Evolutionary conservation across 1,140 invertebrate genomes (phyloP).

Genomic region (Venturia canescens): DNA sequence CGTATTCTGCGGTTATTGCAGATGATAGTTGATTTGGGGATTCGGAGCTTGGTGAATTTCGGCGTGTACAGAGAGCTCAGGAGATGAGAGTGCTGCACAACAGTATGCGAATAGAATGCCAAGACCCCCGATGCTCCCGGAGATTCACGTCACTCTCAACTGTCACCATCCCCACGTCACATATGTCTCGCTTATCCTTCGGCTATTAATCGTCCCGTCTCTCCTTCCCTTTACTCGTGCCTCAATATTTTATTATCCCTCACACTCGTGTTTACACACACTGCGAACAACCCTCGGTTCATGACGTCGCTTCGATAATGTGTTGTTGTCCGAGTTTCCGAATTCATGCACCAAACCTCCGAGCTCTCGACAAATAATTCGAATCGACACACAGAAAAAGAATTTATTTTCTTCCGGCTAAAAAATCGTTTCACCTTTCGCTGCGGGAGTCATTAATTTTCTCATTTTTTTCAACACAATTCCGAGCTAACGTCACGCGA

Average conservation of each 20-base stretch:
- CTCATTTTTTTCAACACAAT: too few relatives aligned
- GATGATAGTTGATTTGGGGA: slow-evolving; percentile 46
- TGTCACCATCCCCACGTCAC: slow-evolving; percentile 20
- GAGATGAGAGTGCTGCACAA: slow-evolving; percentile 31
- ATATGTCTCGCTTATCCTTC: slow-evolving; percentile 9
- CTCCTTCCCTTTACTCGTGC: background rate
- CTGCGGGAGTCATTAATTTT: too few relatives aligned
- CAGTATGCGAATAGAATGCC: background rate
- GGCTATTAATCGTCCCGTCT: background rate
- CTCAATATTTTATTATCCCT: background rate
- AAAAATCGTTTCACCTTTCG: too few relatives aligned
- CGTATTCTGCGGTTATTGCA: slow-evolving; percentile 39
- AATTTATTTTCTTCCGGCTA: too few relatives aligned
- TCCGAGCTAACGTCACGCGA: too few relatives aligned
- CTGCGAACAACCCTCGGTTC: too few relatives aligned
- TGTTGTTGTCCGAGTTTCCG: too few relatives aligned
- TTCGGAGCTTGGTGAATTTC: slow-evolving; percentile 9
- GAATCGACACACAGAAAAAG: too few relatives aligned
- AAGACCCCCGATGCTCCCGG: slow-evolving; percentile 4
- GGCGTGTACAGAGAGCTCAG: slow-evolving; percentile 11
- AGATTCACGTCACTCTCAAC: slow-evolving; percentile 32
- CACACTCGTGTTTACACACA: too few relatives aligned
- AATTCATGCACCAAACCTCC: too few relatives aligned
- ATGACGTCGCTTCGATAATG: too few relatives aligned
- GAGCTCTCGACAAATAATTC: too few relatives aligned